Base-by-base conservation (phyloP, 2,797 vertebrate genomes). In the Spheniscus humboldti region DNA sequence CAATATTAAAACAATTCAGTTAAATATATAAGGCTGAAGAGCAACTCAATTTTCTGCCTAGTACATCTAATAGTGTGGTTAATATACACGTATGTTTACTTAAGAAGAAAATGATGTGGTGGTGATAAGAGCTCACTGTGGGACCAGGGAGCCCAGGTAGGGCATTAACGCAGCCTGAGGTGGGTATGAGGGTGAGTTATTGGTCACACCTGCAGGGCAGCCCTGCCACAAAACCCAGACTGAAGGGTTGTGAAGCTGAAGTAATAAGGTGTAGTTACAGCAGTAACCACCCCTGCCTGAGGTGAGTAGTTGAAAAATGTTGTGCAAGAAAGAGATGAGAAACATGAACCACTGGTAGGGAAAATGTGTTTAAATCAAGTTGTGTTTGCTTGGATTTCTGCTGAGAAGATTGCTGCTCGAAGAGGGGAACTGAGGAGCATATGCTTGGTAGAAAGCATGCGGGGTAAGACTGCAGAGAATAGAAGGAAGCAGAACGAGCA, bases 1-100 rank as follows among this genome's bases (percentile, higher is more conserved):
- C 52, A 92, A 85, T 85, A 85, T 77, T 82, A 56, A 95, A 93
- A 33, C 47, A 82, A 91, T 79, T n/a, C 68, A 18, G 43, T 73
- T 55, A 67, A 87, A 89, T 79, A 89, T 62, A 64, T 60, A 88
- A 82, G 20, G 66, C 48, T 92, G 53, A 63, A 92, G 53, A 94
- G 18, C 7, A 52, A 60, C 39, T 63, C 48, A 30, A 33, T 90
- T 87, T 86, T 30, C 41, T 71, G 50, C 68, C 33, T 50, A 19
- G n/a, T 37, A 22, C 5, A n/a, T 28, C 48, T 92, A 59, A 63
- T 37, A 27, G 31, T 11, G 10, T 1, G 2, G 35, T 35, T 66
- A 39, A 89, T 69, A 28, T 2, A 50, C 23, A 47, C 6, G 11
- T 4, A 20, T 12, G 24, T 8, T 72, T 79, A 24, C 16, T 87